Percentiles rank a stretch among this genome's conserved stretches.
Conservation (phyloP, 2,797 vertebrate genomes). For the Epinephelus malabaricus region DNA sequence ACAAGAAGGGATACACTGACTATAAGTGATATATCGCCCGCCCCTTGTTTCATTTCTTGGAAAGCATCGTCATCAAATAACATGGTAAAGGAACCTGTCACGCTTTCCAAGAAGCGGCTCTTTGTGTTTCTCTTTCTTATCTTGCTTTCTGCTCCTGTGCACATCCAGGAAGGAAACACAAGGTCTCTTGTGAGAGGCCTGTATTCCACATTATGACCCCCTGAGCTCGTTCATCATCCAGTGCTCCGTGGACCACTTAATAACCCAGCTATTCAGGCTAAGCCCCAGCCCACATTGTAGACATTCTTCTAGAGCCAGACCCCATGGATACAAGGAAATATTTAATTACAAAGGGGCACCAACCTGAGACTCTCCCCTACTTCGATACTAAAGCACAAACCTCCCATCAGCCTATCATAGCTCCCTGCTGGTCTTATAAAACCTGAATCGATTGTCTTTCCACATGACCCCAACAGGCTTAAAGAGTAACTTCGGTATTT, state of each 20-base stretch:
- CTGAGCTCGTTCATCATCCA: slow-evolving; percentile 56
- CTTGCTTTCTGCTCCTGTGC: slow-evolving; percentile 34
- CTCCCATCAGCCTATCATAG: slow-evolving; percentile 11
- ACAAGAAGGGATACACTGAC: no score
- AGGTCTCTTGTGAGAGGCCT: slow-evolving; percentile 45
- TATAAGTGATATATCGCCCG: no score
- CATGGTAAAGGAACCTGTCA: slow-evolving; percentile 43
- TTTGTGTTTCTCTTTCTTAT: slow-evolving; percentile 29
- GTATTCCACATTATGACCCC: slow-evolving; percentile 47
- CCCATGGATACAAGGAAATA: slow-evolving; percentile 64
- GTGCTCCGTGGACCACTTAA: slow-evolving; percentile 52
- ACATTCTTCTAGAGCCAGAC: slow-evolving; percentile 72
- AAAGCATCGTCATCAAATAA: slow-evolving; percentile 30
- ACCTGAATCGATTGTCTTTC: slow-evolving; percentile 1
- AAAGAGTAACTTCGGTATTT: no score
- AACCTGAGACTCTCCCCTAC: slow-evolving; percentile 31
- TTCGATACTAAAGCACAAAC: slow-evolving; percentile 28
- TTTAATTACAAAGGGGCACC: slow-evolving; percentile 62
- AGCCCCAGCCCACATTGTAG: slow-evolving; percentile 57
- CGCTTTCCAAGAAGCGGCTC: slow-evolving; percentile 8
- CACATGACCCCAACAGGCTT: not conserved
- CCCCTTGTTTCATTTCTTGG: not conserved
- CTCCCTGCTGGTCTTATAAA: slow-evolving; percentile 20
- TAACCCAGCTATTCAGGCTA: slow-evolving; percentile 50
- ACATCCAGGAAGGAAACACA: slow-evolving; percentile 35